phyloP scores from a whole-genome alignment of 2,113 vertebrate genomes.

The Lichenostomus cassidix region DNA sequence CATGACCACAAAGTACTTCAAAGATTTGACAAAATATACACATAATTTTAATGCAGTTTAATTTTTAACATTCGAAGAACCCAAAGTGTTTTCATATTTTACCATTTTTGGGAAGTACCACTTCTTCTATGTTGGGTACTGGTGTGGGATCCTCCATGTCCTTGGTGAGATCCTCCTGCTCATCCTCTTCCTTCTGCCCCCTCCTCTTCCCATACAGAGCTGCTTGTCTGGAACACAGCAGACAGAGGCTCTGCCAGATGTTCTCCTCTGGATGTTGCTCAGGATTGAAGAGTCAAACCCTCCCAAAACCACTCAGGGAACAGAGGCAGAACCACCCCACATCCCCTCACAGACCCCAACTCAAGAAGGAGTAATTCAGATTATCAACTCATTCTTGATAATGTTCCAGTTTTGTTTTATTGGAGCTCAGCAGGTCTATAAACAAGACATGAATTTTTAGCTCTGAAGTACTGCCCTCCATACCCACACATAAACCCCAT shows the following conservation, averaged over 20 bases:
- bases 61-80: not conserved
- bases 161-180: constrained; percentile 94
- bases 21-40: fast-evolving
- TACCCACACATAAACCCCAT: not conserved
- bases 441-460: not conserved
- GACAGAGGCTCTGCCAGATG: not conserved
- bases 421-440: not conserved
- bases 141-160: constrained; percentile 96
- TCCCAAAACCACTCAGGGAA: not conserved
- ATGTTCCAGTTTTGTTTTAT: not conserved
- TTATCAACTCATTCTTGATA: not conserved
- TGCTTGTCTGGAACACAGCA: constrained; percentile 79
- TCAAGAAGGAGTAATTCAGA: not conserved
- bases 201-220: constrained; percentile 87
- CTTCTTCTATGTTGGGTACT: constrained; percentile 94
- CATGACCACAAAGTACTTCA: fast-evolving
- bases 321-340: not conserved
- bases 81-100: not conserved
- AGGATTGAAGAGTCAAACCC: not conserved
- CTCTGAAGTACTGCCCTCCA: not conserved
- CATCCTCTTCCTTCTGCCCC: constrained; percentile 93
- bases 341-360: not conserved
- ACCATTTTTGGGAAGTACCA: constrained; percentile 93
- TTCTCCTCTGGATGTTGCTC: not conserved
- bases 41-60: not conserved